phyloP scores from a whole-genome alignment of 2,888 invertebrate species.

The Ormyrus pomaceus region DNA sequence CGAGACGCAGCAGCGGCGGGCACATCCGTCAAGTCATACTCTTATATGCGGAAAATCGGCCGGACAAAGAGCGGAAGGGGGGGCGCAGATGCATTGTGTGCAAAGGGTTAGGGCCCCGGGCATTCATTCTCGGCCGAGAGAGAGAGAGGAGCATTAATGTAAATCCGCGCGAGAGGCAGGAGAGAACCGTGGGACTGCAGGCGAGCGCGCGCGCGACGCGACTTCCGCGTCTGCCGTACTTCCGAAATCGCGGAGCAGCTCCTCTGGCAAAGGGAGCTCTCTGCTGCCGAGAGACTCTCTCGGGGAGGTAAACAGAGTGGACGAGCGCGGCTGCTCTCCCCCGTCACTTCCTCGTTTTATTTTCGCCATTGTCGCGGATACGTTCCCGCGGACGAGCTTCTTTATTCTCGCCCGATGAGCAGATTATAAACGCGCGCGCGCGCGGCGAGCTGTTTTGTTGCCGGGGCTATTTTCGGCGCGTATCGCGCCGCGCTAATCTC shows the following conservation, averaged over 20 bases:
- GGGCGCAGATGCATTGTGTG: no score
- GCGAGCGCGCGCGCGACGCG: background rate
- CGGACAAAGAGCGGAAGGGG: background rate
- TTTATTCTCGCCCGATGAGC: no score
- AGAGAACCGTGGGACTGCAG: constrained; percentile 13
- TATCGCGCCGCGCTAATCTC: no score
- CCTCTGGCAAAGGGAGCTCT: background rate
- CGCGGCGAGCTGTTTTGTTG: no score
- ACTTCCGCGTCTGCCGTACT: background rate
- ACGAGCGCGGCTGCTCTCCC: background rate
- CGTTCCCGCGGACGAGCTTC: no score
- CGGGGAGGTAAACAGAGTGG: background rate
- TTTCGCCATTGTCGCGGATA: background rate
- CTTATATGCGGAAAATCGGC: background rate
- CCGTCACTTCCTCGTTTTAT: background rate
- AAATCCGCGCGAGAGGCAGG: background rate
- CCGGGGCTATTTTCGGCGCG: no score
- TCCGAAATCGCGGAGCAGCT: background rate
- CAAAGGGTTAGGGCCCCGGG: background rate
- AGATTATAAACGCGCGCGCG: no score
- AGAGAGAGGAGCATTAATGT: background rate
- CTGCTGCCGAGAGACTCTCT: background rate
- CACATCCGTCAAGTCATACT: background rate
- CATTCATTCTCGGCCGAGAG: background rate
- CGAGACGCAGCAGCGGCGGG: background rate